Base-by-base conservation (phyloP, 2,888 invertebrate species). In the Eupeodes latifasciatus region DNA sequence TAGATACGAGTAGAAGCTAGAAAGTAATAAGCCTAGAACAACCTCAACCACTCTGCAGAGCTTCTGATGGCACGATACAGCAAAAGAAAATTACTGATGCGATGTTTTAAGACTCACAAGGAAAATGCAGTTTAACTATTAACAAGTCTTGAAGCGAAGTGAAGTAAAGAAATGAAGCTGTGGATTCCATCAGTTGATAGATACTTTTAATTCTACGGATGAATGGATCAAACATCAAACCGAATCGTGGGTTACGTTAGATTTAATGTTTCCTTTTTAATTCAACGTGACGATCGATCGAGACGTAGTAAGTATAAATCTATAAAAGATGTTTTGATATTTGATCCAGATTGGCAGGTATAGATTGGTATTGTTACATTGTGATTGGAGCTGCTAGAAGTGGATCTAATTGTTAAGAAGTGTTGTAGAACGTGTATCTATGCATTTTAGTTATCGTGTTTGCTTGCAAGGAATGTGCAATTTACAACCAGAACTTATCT, bases 221-320 rank as follows among this genome's bases (percentile, higher is more conserved):
- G 74, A 77, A 75, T 85, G 75, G 40, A 78, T 81, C 85, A 81
- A 69, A 85, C 69, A 78, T 81, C 85, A 81, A 69, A 85, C 64
- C 67, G 74, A 85, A 69, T 72, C 61, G 66, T 77, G 57, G 55
- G 71, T 71, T 83, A 78, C 74, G 75, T 78, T 77, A 57, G 67
- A 86, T 55, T 69, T 62, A 62, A 78, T 83, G 78, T 86, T 86
- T 86, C 75, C 83, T 74, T 83, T 86, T 82, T 83, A 79, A 86
- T 71, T 78, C 61, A 75, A 69, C 59, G 78, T 78, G 81, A 80
- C 49, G 83, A 27, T 27, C 40, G 0, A 0, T 9, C 40, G 40
- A 7, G 40, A 40, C 40, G 40, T 7, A 40, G 40, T 40, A 40
- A 5, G 40, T 7, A 9, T 40, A 9, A 40, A 6, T 40, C 47